Base-by-base conservation (phyloP, 2,797 vertebrate genomes). In the Salarias fasciatus region DNA sequence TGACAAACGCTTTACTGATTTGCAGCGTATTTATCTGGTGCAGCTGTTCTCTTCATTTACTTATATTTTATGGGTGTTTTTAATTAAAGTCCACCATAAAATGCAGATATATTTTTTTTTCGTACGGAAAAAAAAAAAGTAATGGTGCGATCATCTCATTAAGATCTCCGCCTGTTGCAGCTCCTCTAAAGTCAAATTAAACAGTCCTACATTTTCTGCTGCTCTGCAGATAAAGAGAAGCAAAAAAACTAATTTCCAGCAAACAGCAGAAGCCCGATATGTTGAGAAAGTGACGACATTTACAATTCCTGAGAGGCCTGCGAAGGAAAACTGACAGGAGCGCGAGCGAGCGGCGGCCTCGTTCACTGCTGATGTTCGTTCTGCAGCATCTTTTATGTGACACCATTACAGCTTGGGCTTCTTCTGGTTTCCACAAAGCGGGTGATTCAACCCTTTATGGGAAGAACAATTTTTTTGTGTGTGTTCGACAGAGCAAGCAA, bases 271-370 rank as follows among this genome's bases (percentile, higher is more conserved):
- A 75, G 72, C 36, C 57, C 69, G 50, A 55, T 59, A 76, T 55
- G 49, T 77, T 69, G 57, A 76, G 57, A 80, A 73, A 54, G 54
- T 75, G 72, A 72, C 24, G 28, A 77, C 63, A 81, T 83, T 83
- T 69, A 77, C 58, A 77, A 81, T 74, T 79, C 81, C 82, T 78
- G 45, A 2, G 69, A 80, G 80, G 63, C 51, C 65, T 50, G 69
- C 47, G 38, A 64, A 67, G 53, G 35, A 14, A 50, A 64, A 54
- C 52, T 77, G 74, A 77, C 62, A 45, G 61, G 11, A 49, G 42
- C 5, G 35, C 18, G 73, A 41, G 28, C 46, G 50, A 50, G 55
- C 29, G 2, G 54, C 45, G 14, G 69, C 60, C 63, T 71, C 59
- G 41, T 72, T 79, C 75, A 52, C 48, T 69, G 60, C 43, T 46